Evolutionary conservation across 2,797 vertebrate genomes (phyloP).

Genomic region (Sylvia borin): DNA sequence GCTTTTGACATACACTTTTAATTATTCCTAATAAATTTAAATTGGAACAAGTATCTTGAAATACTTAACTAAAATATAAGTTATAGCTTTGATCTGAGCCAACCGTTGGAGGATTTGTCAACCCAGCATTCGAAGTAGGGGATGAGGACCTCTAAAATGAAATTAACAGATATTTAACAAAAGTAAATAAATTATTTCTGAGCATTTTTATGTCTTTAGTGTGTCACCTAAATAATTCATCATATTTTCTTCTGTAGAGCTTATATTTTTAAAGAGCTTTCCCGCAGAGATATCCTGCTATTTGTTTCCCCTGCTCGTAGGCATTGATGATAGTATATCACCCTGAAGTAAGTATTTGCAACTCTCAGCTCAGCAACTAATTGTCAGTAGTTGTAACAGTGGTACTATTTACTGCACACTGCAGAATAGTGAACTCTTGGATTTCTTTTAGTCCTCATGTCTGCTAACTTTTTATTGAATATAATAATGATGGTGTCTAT

Average conservation of each 20-base stretch:
- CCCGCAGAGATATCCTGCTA: not conserved
- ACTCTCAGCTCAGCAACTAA: not conserved
- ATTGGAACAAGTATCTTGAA: slow-evolving; percentile 33
- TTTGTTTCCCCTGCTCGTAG: not conserved
- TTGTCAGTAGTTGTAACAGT: not conserved
- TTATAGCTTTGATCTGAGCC: slow-evolving; percentile 37
- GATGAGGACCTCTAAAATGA: slow-evolving; percentile 2
- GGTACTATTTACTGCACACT: not conserved
- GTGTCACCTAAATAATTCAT: slow-evolving; percentile 36
- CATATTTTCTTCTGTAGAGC: not conserved
- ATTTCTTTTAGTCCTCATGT: not conserved
- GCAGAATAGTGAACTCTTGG: not conserved
- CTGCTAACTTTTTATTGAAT: not conserved
- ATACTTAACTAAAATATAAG: slow-evolving; percentile 22
- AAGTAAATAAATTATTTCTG: slow-evolving; percentile 33
- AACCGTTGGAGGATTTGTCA: slow-evolving; percentile 14
- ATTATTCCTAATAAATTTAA: slow-evolving; percentile 63
- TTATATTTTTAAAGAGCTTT: not conserved
- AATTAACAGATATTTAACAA: slow-evolving; percentile 38
- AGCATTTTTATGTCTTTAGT: slow-evolving; percentile 37
- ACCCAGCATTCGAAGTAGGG: not conserved
- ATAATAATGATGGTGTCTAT: not conserved
- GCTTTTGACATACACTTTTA: slow-evolving; percentile 25
- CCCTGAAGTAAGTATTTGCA: not conserved
- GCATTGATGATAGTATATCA: not conserved